Evolutionary conservation across 2,113 vertebrate species (phyloP), one percentile per base, ranked within the genome.

Genomic region (Ginglymostoma cirratum): DNA sequence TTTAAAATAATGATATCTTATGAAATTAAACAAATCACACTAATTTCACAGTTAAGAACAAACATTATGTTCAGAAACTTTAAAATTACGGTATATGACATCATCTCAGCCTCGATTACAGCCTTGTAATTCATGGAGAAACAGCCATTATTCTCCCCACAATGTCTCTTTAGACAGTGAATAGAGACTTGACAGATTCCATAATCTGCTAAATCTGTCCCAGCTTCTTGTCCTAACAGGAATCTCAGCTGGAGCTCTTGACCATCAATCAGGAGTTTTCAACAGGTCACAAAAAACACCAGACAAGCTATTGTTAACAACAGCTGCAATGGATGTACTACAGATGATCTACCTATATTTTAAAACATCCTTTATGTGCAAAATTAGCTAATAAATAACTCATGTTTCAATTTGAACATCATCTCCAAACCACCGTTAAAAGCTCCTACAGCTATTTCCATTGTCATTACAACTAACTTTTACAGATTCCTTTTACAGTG

Each of bases 141-240:
- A 45, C 67, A 72, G 67, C 94, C 94, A 95, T 95, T 95, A 95
- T 95, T 45, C 94, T 72, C 38, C 17, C 27, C 19, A 72, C 94
- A 95, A 95, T 95, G 94, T 95, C 94, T 95, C 69, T 72, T 52
- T 95, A 72, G 66, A 76, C 67, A 52, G 94, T 72, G 66, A 95
- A 95, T 95, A 95, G 69, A 72, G 69, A 70, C 67, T 24, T 72
- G 69, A 95, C 94, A 72, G 94, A 95, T 95, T 95, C 94, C 69
- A 52, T 95, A 95, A 95, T 95, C 94, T 95, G 93, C 93, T 72
- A 95, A 95, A 95, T 72, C 93, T 95, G 66, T 38, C 94, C 94
- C 42, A 5, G 94, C 94, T 95, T 95, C 69, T 48, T 95, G 67
- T 95, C 94, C 94, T 72, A 76, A 95, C 94, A 95, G 66, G 94